Conservation (phyloP, 2,113 vertebrate genomes). For the Alligator sinensis region DNA sequence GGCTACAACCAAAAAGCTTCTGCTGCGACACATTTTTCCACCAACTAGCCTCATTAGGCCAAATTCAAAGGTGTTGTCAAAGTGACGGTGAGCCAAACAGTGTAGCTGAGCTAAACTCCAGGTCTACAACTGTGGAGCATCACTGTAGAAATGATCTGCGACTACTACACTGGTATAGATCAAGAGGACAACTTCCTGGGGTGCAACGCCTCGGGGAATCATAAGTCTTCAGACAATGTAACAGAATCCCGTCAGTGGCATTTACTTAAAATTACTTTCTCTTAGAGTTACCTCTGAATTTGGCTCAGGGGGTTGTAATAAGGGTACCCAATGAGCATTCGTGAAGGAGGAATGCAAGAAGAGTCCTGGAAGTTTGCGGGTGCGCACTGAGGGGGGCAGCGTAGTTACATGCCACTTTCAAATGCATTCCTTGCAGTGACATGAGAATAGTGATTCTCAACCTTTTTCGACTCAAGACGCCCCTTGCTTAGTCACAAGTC, state of each 20-base stretch:
- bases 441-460: not conserved
- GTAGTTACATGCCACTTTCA: too few relatives aligned
- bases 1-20: too few relatives aligned
- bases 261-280: not conserved
- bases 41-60: too few relatives aligned
- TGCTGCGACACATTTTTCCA: too few relatives aligned
- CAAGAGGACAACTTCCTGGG: not conserved
- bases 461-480: too few relatives aligned
- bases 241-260: not conserved
- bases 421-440: fast-evolving
- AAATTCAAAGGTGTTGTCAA: too few relatives aligned
- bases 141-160: too few relatives aligned
- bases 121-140: too few relatives aligned
- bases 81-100: too few relatives aligned
- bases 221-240: not conserved
- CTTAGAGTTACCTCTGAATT: not conserved
- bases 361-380: not conserved
- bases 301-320: fast-evolving
- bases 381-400: fast-evolving
- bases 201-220: not conserved
- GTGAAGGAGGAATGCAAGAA: not conserved
- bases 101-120: too few relatives aligned
- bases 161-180: too few relatives aligned
- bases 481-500: not conserved
- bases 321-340: not conserved